Conservation (phyloP, 2,888 invertebrate species). For the Callyntrura guangdongensis region DNA sequence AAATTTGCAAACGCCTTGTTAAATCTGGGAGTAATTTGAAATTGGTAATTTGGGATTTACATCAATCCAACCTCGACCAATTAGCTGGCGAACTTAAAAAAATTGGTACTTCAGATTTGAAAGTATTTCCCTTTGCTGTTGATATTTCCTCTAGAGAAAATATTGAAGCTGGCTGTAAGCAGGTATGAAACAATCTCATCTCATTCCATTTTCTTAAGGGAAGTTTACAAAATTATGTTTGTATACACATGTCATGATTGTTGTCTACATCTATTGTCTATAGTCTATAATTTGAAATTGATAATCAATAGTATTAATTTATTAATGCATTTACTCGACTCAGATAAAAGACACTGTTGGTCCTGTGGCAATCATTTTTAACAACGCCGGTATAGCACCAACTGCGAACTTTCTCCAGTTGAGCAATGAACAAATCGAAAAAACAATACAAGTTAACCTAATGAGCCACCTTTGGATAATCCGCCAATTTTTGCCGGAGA, state of each 20-base stretch:
- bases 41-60: constrained; percentile 90
- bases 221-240: neutral
- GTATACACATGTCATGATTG: no score
- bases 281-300: no score
- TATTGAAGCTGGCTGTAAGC: constrained; percentile 83
- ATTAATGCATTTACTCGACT: neutral
- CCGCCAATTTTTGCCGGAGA: constrained; percentile 78
- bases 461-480: constrained; percentile 82
- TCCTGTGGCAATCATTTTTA: constrained; percentile 78
- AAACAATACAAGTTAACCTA: constrained; percentile 77
- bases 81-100: constrained; percentile 87
- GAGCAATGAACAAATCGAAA: constrained; percentile 75
- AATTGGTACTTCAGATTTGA: constrained; percentile 86
- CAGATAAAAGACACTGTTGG: constrained; percentile 80
- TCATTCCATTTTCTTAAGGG: neutral
- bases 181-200: constrained; percentile 28
- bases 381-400: constrained; percentile 81
- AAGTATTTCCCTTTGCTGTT: constrained; percentile 87
- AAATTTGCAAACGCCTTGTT: constrained; percentile 89
- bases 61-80: constrained; percentile 87
- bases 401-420: constrained; percentile 66
- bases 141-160: constrained; percentile 88
- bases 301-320: no score
- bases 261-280: no score
- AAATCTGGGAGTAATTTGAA: constrained; percentile 87